Evolutionary conservation across 2,888 invertebrate species (phyloP), one percentile per base, ranked within the genome.

Genomic region (Acronicta psi): DNA sequence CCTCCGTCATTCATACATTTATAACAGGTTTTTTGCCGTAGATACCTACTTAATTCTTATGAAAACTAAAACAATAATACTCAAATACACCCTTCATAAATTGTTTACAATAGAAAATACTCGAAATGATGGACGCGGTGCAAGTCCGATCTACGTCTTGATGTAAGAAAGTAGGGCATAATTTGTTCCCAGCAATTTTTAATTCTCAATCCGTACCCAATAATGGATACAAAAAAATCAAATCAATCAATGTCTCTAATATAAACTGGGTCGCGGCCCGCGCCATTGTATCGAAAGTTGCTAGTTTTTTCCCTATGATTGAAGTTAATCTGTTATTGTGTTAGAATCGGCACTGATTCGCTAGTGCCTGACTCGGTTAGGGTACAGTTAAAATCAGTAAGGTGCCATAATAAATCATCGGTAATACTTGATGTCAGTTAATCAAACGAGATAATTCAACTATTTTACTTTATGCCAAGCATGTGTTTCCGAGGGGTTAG

Each of bases 261-360:
- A 43, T 49, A 51, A 77, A 69, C 59, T 58, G 46, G 68, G 72
- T 23, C 71, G 57, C 40, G 46, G 68, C 71, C 18, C 71, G 57
- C 40, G 34, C 65, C 41, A 73, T 74, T 75, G 69, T 69, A 62
- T 65, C 45, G 49, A 54, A 55, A 52, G 47, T 59, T 38, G 25
- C 31, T n/a, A 11, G 40, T 50, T 60, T 61, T 65, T 60, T 37
- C 17, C 46, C 10, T 38, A 31, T 23, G 59, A 55, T 65, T 57
- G 38, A 38, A 73, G 51, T 62, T 67, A 65, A 66, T 75, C 70
- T 68, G 53, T 55, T 67, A 76, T 66, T 68, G 64, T 70, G 67
- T 73, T 73, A 69, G 59, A 69, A 70, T 76, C 47, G 38, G 55
- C 55, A 73, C 49, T 62, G 56, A 55, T 65, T 63, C 14, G 36